Evolutionary conservation across 1,140 invertebrate genomes (phyloP).

Genomic region (Ladona fulva): DNA sequence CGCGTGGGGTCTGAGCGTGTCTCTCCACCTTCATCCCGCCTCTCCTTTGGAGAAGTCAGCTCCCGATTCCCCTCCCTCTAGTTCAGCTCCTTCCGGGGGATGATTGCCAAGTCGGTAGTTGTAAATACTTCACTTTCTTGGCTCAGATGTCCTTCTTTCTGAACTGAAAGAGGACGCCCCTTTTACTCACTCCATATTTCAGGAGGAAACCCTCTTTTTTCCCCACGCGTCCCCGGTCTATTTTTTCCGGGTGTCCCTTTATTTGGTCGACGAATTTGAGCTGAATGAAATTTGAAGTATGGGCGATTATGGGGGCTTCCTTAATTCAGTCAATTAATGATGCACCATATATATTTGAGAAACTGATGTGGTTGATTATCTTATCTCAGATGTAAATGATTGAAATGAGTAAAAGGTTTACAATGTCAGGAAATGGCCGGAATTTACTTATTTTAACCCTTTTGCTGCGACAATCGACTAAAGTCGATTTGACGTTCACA

Average conservation of each 20-base stretch:
- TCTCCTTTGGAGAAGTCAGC: not conserved
- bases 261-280: not conserved
- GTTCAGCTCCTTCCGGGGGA: not conserved
- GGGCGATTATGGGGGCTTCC: too few species aligned
- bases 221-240: not conserved
- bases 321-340: too few species aligned
- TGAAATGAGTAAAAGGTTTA: too few species aligned
- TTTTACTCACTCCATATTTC: not conserved
- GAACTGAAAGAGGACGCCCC: not conserved
- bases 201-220: not conserved
- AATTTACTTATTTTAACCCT: too few species aligned
- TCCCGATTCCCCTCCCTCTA: not conserved
- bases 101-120: not conserved
- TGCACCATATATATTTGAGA: too few species aligned
- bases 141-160: not conserved
- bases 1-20: too few species aligned
- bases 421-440: too few species aligned
- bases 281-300: too few species aligned
- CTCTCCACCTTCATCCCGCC: not conserved
- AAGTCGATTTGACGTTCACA: too few species aligned
- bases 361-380: too few species aligned
- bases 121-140: slow-evolving; percentile 10
- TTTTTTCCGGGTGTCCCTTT: not conserved
- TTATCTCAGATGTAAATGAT: too few species aligned
- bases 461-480: too few species aligned